Evolutionary conservation across 2,888 invertebrate species (phyloP).

Genomic region (Trichogramma evanescens): DNA sequence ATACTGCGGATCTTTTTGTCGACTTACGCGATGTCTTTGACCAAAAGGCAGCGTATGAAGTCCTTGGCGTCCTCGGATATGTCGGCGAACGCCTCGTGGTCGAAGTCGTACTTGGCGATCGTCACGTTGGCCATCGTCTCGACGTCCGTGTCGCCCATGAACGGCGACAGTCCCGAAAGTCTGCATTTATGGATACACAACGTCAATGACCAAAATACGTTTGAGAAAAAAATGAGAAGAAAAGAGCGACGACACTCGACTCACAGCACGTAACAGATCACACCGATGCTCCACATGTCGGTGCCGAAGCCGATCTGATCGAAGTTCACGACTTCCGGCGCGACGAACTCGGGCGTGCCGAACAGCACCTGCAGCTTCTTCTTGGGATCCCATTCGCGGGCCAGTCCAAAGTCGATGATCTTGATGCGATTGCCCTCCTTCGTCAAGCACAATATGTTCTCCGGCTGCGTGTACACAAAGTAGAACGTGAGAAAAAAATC

Average conservation of each 20-base stretch:
- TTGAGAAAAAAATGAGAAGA: not conserved
- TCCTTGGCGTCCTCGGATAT: conserved; percentile 93
- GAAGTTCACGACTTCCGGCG: conserved; percentile 98
- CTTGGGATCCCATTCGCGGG: conserved; percentile 83
- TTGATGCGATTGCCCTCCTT: conserved; percentile 96
- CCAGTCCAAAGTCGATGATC: conserved; percentile 97
- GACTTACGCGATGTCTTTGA: conserved; percentile 87
- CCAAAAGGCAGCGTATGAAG: conserved; percentile 84
- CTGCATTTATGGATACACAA: conserved; percentile 45
- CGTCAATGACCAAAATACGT: not conserved
- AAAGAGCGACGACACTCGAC: conserved; percentile 45
- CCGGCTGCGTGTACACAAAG: conserved; percentile 63
- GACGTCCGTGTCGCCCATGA: conserved; percentile 95
- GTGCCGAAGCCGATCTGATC: conserved; percentile 93
- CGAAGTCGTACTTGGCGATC: conserved; percentile 93
- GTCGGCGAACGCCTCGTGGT: conserved; percentile 92
- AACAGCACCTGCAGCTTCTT: conserved; percentile 90
- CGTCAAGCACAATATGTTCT: conserved; percentile 94
- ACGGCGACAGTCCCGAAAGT: conserved; percentile 92
- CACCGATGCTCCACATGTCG: conserved; percentile 99
- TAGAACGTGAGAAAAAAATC: conserved; percentile 11
- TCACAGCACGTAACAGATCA: conserved; percentile 97
- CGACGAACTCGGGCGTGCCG: conserved; percentile 98
- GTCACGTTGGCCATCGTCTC: conserved; percentile 99
- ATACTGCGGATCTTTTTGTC: not conserved